Base-by-base conservation (phyloP, 2,797 vertebrate genomes). In the Semotilus atromaculatus region DNA sequence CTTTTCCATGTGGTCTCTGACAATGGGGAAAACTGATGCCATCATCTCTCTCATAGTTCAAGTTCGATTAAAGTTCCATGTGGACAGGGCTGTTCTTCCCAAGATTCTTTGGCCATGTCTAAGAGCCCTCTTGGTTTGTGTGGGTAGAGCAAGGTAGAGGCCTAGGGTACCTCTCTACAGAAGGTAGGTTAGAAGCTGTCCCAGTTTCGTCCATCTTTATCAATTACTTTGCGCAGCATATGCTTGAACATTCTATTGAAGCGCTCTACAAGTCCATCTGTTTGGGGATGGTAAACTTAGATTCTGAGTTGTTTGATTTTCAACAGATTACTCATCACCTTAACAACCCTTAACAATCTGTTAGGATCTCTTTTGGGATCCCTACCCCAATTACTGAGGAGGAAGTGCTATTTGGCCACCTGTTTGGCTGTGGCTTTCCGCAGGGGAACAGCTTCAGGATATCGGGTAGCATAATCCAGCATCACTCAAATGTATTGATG, bases 101-200 rank as follows among this genome's bases (percentile, higher is more conserved):
- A 36, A 21, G 8, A 36, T 21, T 36, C 66, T 36, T 67, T 11
- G 18, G 4, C 66, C 21, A 67, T 36, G 19, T 36, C 31, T 67
- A 36, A 36, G 4, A 36, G 66, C 8, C 34, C 18, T 67, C 31
- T 67, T 67, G 34, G 66, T 36, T n/a, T 70, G 67, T 43, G 38
- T 43, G 38, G 38, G 2, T 26, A 26, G 23, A 26, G 13, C 38
- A 43, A 43, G n/a, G n/a, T n/a, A 14, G 68, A 71, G 38, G 38
- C 23, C 23, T 71, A 11, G 68, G 38, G 38, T 43, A 71, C 23
- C 68, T 26, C 38, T 71, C 68, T 71, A 71, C 23, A 71, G 23
- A 71, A 71, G 68, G 38, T 45, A 71, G 68, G 38, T 11, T 43
- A 71, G 38, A 71, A 71, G 21, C 68, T 71, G 38, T 71, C 68